A percentile compares a stretch with the other conserved stretches of the same genome.
phyloP scores from a whole-genome alignment of 2,888 invertebrate genomes.

The Agrotis ipsilon region DNA sequence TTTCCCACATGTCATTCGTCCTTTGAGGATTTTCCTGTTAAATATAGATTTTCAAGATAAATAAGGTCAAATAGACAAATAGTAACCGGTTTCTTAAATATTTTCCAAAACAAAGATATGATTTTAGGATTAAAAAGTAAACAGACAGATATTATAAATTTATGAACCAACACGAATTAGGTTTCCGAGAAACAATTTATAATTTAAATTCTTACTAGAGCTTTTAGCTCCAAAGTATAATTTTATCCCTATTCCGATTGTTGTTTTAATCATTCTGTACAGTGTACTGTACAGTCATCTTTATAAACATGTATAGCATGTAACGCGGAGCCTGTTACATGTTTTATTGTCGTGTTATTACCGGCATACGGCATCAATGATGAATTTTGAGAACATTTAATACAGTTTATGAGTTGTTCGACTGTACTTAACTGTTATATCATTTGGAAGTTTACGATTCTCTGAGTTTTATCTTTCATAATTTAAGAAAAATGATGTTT shows the following conservation, averaged over 20 bases:
- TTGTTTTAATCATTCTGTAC: slow-evolving; percentile 48
- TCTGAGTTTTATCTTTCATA: background rate
- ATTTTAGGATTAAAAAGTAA: slow-evolving; percentile 3
- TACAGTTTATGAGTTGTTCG: slow-evolving; percentile 35
- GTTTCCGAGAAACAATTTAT: slow-evolving; percentile 16
- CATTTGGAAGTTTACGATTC: slow-evolving; percentile 27
- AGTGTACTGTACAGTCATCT: slow-evolving; percentile 45
- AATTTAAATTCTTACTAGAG: slow-evolving; percentile 14
- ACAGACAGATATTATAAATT: background rate
- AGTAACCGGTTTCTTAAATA: background rate
- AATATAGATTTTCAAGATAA: background rate
- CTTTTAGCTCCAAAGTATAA: slow-evolving; percentile 28
- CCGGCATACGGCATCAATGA: slow-evolving; percentile 57
- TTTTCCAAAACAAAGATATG: background rate
- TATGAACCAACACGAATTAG: background rate
- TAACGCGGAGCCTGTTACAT: slow-evolving; percentile 43
- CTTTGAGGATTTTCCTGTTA: background rate
- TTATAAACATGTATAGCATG: slow-evolving; percentile 49
- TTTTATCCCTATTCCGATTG: slow-evolving; percentile 29
- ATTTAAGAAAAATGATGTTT: background rate
- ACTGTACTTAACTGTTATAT: slow-evolving; percentile 27
- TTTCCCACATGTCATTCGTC: slow-evolving; percentile 3
- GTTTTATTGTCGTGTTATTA: slow-evolving; percentile 55
- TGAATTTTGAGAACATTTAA: slow-evolving; percentile 48
- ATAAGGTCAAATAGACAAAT: background rate